Evolutionary conservation across 2,888 invertebrate species (phyloP).

Genomic region (Meta bourneti): DNA sequence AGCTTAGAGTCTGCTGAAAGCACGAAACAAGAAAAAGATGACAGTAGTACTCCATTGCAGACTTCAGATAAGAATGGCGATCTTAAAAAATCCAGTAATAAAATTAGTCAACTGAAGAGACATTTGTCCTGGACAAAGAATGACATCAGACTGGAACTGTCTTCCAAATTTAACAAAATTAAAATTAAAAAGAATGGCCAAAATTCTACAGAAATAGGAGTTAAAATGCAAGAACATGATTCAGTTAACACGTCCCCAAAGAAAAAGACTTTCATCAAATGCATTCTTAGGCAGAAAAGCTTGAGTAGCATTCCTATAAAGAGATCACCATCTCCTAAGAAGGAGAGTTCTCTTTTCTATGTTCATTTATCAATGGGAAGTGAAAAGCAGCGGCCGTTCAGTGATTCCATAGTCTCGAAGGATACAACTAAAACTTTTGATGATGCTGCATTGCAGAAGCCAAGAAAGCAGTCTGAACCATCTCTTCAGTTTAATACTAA

Average conservation of each 20-base stretch:
- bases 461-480: slow-evolving; percentile 61
- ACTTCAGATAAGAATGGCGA: slow-evolving; percentile 21
- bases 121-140: slow-evolving; percentile 84
- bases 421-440: slow-evolving; percentile 23
- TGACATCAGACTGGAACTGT: slow-evolving; percentile 84
- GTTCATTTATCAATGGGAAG: slow-evolving; percentile 53
- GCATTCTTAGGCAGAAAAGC: slow-evolving; percentile 73
- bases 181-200: slow-evolving; percentile 81
- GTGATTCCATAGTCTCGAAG: slow-evolving; percentile 55
- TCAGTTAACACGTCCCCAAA: slow-evolving; percentile 66
- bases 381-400: slow-evolving; percentile 57
- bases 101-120: slow-evolving; percentile 76
- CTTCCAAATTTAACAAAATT: slow-evolving; percentile 79
- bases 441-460: background rate
- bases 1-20: slow-evolving; percentile 68
- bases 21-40: slow-evolving; percentile 54
- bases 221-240: slow-evolving; percentile 56
- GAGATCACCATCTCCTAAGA: slow-evolving; percentile 71
- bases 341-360: slow-evolving; percentile 65
- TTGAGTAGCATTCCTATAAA: slow-evolving; percentile 67
- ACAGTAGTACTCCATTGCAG: background rate
- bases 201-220: slow-evolving; percentile 66
- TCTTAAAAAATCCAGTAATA: slow-evolving; percentile 52
- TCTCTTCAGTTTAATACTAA: slow-evolving; percentile 28
- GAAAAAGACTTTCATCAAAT: slow-evolving; percentile 74